Base-by-base conservation (phyloP, 2,888 invertebrate species). In the Diaperis boleti region DNA sequence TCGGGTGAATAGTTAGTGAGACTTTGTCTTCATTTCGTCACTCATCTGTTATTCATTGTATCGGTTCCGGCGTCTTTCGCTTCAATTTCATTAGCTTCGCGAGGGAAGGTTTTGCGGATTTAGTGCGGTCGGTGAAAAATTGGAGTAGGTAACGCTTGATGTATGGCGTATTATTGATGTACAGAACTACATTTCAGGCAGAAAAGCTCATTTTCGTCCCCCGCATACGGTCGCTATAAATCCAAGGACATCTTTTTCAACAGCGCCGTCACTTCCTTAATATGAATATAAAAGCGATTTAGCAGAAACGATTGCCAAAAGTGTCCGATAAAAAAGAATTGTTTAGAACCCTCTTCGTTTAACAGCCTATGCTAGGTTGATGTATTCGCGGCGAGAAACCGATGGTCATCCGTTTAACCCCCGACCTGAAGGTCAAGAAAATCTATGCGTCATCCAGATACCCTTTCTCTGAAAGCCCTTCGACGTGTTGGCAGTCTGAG, bases 11-110 rank as follows among this genome's bases (percentile, higher is more conserved):
- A 72, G 74, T 74, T 74, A 69, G 68, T 67, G 69, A 64, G 72
- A 77, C 75, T 78, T 78, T 74, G 76, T 78, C 77, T 78, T 74
- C 76, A 73, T 78, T 78, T 77, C 76, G 74, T 72, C 75, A 74
- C 73, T 78, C 77, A 78, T 78, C 76, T 76, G 78, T 78, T 79
- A 78, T 79, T 79, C 79, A 78, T 79, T 78, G 77, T 78, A 78
- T 78, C 75, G 78, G 76, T 73, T 76, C 71, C 68, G 67, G 57
- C 67, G 49, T n/a, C 49, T 65, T 67, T 65, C 54, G 57, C 52
- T 72, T 74, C 71, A 73, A 73, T 73, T 72, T 69, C 72, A 73
- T 74, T 73, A 72, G 60, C 66, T 22, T 47, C 35, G n/a, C n/a
- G n/a, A n/a, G n/a, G n/a, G n/a, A n/a, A n/a, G n/a, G n/a, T n/a